phyloP scores from a whole-genome alignment of 2,888 invertebrate species.

The Hedya salicella region DNA sequence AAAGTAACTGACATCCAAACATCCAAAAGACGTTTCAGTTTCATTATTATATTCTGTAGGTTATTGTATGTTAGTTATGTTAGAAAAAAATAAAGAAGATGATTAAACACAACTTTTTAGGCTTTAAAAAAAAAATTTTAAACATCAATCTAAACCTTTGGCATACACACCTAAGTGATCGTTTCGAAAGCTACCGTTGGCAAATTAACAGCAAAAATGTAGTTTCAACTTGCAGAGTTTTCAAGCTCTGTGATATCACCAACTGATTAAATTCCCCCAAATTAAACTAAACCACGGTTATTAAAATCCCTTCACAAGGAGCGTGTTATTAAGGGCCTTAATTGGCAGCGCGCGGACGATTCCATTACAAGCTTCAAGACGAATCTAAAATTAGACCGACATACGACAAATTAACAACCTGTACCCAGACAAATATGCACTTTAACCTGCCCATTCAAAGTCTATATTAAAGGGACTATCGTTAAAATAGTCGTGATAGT shows the following conservation, averaged over 20 bases:
- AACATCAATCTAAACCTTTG: too few species aligned
- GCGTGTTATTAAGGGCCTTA: slow-evolving; percentile 36
- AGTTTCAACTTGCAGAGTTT: not conserved
- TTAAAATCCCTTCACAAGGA: slow-evolving; percentile 33
- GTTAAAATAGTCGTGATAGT: slow-evolving; percentile 17
- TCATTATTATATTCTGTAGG: too few species aligned
- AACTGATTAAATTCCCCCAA: slow-evolving; percentile 29
- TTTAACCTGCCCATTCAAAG: slow-evolving; percentile 14
- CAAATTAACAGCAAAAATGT: too few species aligned
- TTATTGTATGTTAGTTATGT: too few species aligned
- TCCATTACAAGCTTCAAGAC: slow-evolving; percentile 26
- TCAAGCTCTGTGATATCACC: not conserved
- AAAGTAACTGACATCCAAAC: too few species aligned
- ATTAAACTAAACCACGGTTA: slow-evolving; percentile 33
- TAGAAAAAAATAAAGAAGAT: too few species aligned
- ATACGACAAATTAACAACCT: slow-evolving; percentile 37
- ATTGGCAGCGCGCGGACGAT: slow-evolving; percentile 19
- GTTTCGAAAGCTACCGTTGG: too few species aligned
- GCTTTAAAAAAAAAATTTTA: too few species aligned
- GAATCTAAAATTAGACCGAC: slow-evolving; percentile 32
- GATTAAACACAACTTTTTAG: too few species aligned
- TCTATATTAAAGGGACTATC: slow-evolving; percentile 33
- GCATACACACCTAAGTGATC: too few species aligned
- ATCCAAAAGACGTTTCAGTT: too few species aligned
- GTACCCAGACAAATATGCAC: slow-evolving; percentile 4